phyloP scores from a whole-genome alignment of 2,888 invertebrate genomes.

The Drosophila eohydei region DNA sequence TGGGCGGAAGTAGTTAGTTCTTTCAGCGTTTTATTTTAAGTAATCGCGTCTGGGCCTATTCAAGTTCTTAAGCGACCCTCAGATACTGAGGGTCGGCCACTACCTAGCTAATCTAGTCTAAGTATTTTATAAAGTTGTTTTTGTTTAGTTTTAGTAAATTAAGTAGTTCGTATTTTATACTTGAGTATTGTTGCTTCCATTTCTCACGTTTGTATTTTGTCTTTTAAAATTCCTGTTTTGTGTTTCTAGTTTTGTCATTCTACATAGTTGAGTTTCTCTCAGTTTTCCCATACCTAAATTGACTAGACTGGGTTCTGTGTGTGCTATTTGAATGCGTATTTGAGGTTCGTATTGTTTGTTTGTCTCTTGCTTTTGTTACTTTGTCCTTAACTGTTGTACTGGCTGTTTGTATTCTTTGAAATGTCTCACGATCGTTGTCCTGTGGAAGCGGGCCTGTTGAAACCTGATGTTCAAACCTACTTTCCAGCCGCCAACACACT shows the following conservation, averaged over 20 bases:
- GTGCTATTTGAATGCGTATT: slow-evolving; percentile 55
- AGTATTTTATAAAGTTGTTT: slow-evolving; percentile 22
- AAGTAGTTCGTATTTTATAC: slow-evolving; percentile 82
- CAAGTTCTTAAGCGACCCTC: slow-evolving; percentile 39
- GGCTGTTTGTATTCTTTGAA: slow-evolving; percentile 11
- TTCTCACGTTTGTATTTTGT: slow-evolving; percentile 35
- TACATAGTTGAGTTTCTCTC: slow-evolving; percentile 33
- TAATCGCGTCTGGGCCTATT: slow-evolving; percentile 61
- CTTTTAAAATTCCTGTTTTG: slow-evolving; percentile 31
- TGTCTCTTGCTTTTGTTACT: slow-evolving; percentile 15
- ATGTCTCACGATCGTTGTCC: slow-evolving; percentile 8
- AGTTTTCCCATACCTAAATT: slow-evolving; percentile 78
- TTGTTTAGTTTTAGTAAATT: slow-evolving; percentile 49
- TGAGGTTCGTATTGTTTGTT: slow-evolving; percentile 62
- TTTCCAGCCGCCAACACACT: slow-evolving; percentile 68
- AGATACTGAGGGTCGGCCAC: slow-evolving; percentile 53
- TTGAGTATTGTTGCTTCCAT: slow-evolving; percentile 82
- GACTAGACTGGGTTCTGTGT: slow-evolving; percentile 82
- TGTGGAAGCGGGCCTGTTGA: slow-evolving; percentile 38
- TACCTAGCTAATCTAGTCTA: slow-evolving; percentile 46
- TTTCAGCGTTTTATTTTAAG: slow-evolving; percentile 45
- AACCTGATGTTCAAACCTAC: slow-evolving; percentile 20
- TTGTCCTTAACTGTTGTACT: slow-evolving; percentile 25
- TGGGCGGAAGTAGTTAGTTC: slow-evolving; percentile 83
- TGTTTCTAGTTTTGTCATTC: slow-evolving; percentile 55